These are phyloP conservation scores for Neogobius melanostomus DNA, from an alignment of 2,113 vertebrate species.

Conservation along the genomic window DNA sequence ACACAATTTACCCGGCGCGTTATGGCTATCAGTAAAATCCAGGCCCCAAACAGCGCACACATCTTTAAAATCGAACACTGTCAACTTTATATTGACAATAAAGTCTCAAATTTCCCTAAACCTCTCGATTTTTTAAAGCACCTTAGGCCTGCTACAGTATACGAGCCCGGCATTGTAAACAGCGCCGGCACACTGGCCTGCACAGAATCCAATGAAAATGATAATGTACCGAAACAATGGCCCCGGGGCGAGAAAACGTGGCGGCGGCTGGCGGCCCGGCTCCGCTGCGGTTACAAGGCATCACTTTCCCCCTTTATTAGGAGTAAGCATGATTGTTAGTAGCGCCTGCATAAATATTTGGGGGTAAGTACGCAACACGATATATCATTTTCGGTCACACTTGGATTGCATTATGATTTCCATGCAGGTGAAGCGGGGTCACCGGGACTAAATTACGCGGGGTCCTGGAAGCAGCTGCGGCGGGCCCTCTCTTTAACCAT, in stretches of 20 bases:
- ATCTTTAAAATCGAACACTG: conserved; percentile 36
- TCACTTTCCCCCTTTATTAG: conserved; percentile 79
- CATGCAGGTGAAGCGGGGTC: conserved; percentile 96
- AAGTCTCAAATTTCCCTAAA: conserved; percentile 46
- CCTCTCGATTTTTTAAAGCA: conserved; percentile 58
- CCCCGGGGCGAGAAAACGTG: conserved; percentile 61
- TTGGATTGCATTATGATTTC: conserved; percentile 97
- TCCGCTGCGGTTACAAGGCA: conserved; percentile 72
- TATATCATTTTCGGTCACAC: conserved; percentile 98
- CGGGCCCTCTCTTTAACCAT: conserved; percentile 95
- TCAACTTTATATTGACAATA: conserved; percentile 58
- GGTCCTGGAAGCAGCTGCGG: conserved; percentile 95
- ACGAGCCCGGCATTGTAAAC: conserved; percentile 69
- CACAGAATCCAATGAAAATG: conserved; percentile 77
- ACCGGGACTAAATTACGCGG: conserved; percentile 94
- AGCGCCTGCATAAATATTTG: conserved; percentile 92
- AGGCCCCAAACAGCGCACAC: conserved; percentile 25
- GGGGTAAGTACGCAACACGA: conserved; percentile 87
- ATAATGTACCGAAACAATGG: conserved; percentile 74
- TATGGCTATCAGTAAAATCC: conserved; percentile 22
- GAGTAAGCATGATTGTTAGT: conserved; percentile 85
- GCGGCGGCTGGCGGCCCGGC: conserved; percentile 48
- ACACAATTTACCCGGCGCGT: conserved; percentile 18
- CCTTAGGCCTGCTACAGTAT: conserved; percentile 52
- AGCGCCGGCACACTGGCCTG: conserved; percentile 47